These are phyloP conservation scores for Notechis scutatus DNA, from an alignment of 2,113 vertebrate species.

Conservation along the genomic window DNA sequence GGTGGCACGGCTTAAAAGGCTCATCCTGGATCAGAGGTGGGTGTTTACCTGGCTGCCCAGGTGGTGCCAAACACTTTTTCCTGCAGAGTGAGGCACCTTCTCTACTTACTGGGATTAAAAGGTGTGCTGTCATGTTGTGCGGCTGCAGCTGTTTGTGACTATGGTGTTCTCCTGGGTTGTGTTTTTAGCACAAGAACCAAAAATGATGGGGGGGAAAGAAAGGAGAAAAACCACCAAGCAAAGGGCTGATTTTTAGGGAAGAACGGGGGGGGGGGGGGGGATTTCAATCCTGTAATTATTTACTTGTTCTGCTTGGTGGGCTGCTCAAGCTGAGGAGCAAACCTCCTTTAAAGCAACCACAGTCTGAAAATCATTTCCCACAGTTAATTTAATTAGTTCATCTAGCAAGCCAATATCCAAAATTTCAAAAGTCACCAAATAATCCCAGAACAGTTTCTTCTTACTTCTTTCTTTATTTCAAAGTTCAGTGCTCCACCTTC, in stretches of 20 bases:
- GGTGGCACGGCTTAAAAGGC: conserved; percentile 14
- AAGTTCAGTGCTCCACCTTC: too few relatives aligned
- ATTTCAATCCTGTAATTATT: not conserved
- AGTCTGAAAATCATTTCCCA: too few relatives aligned
- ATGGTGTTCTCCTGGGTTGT: not conserved
- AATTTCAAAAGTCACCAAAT: too few relatives aligned
- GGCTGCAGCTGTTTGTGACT: not conserved
- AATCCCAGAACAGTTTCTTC: too few relatives aligned
- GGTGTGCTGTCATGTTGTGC: conserved; percentile 18
- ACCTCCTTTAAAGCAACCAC: too few relatives aligned
- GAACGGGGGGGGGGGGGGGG: too few relatives aligned
- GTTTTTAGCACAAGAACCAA: not conserved
- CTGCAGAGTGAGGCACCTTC: conserved; percentile 21
- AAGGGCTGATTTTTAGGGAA: not conserved
- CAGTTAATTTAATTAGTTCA: too few relatives aligned
- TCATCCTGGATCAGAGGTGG: not conserved
- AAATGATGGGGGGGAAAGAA: not conserved
- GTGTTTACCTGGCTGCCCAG: conserved; percentile 30
- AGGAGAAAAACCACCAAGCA: not conserved
- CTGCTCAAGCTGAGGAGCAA: not conserved
- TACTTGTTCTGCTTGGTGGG: not conserved
- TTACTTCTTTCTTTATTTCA: too few relatives aligned
- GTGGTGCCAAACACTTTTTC: conserved; percentile 38
- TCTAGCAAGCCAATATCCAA: too few relatives aligned
- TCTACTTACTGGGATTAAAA: conserved; percentile 42